phyloP scores from a whole-genome alignment of 2,797 vertebrate genomes.

The Cryptoblepharus egeriae region DNA sequence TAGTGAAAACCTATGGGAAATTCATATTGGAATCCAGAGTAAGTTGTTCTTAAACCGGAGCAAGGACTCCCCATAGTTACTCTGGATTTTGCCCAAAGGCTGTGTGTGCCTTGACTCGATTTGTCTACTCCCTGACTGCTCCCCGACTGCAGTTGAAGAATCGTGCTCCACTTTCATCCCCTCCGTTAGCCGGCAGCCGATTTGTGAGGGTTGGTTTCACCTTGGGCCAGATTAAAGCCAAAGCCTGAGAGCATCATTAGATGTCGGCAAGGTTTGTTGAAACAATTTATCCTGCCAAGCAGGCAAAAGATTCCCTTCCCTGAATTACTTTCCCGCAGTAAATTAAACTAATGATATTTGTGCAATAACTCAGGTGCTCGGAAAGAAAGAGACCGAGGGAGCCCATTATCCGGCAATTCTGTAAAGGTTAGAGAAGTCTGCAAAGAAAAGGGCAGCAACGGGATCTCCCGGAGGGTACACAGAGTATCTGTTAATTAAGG shows the following conservation, averaged over 20 bases:
- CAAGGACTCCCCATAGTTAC: too few relatives aligned
- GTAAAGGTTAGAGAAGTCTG: not conserved
- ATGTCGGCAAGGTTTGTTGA: not conserved
- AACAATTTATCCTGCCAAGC: not conserved
- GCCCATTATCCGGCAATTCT: not conserved
- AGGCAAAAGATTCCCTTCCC: not conserved
- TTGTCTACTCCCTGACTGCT: not conserved
- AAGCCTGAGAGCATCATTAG: not conserved
- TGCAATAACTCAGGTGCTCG: not conserved
- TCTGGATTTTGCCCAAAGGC: too few relatives aligned
- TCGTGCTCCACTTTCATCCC: not conserved
- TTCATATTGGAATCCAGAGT: too few relatives aligned
- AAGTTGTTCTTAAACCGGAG: too few relatives aligned
- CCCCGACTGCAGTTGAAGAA: not conserved
- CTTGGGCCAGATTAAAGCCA: slow-evolving; percentile 10
- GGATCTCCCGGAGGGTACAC: not conserved
- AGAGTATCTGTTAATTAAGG: not conserved
- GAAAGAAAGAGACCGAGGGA: not conserved
- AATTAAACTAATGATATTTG: slow-evolving; percentile 36
- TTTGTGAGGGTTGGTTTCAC: slow-evolving; percentile 6
- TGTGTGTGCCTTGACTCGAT: too few relatives aligned
- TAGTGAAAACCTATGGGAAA: too few relatives aligned
- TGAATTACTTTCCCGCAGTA: slow-evolving; percentile 23
- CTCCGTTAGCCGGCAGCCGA: not conserved
- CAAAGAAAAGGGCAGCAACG: not conserved